Conservation (phyloP, 2,797 vertebrate species). For the Anabas testudineus region DNA sequence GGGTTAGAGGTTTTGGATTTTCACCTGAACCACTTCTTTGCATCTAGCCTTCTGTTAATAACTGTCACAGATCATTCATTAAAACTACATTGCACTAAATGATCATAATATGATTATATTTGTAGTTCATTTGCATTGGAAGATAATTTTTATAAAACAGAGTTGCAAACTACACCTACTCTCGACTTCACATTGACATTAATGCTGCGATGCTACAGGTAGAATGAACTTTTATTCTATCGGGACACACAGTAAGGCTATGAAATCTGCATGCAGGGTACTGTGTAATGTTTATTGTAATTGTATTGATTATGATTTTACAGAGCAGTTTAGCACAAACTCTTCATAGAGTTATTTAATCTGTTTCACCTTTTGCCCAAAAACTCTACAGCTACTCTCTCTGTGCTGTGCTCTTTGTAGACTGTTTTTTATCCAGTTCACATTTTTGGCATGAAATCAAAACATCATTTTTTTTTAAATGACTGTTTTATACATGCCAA, state of each 20-base stretch:
- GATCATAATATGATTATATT: too few relatives aligned
- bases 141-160: too few relatives aligned
- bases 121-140: too few relatives aligned
- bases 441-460: constrained; percentile 17
- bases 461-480: not conserved
- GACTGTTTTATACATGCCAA: constrained; percentile 13
- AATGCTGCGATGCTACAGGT: not conserved
- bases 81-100: too few relatives aligned
- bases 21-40: too few relatives aligned
- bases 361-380: not conserved
- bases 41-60: too few relatives aligned
- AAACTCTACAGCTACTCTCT: not conserved
- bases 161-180: not conserved
- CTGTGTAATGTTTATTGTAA: not conserved
- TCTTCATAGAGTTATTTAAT: not conserved
- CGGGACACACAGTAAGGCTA: not conserved
- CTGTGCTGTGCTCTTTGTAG: not conserved
- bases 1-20: too few relatives aligned
- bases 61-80: too few relatives aligned
- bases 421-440: constrained; percentile 9
- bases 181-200: not conserved
- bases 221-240: not conserved
- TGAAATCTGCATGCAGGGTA: not conserved
- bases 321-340: constrained; percentile 4
- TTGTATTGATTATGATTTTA: not conserved